A percentile compares a stretch with the other conserved stretches of the same genome.
Conservation (phyloP, 2,888 invertebrate genomes). For the Polia nebulosa region DNA sequence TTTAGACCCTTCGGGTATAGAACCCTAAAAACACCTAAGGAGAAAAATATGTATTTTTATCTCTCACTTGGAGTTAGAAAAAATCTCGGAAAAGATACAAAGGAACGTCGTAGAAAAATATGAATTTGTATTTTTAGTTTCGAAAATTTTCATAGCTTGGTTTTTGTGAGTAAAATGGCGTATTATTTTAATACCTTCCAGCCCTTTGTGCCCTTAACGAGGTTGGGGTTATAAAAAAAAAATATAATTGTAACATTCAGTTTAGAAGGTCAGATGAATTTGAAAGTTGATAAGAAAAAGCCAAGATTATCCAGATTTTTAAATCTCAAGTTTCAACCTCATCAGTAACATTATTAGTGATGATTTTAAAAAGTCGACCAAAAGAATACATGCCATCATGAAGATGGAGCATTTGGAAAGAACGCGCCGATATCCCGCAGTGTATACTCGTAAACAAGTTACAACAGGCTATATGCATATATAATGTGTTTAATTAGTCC, state of each 20-base stretch:
- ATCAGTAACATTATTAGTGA: not conserved
- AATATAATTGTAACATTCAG: slow-evolving; percentile 4
- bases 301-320: not conserved
- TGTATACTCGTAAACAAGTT: too few relatives aligned
- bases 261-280: slow-evolving; percentile 12
- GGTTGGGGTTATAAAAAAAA: slow-evolving; percentile 27
- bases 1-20: too few relatives aligned
- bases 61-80: slow-evolving; percentile 20
- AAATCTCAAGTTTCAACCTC: not conserved
- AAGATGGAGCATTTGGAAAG: too few relatives aligned
- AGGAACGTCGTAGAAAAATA: slow-evolving; percentile 41
- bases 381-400: too few relatives aligned
- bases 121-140: slow-evolving; percentile 49
- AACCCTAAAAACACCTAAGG: not conserved
- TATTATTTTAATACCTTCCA: slow-evolving; percentile 49
- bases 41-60: slow-evolving; percentile 16
- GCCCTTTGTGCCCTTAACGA: slow-evolving; percentile 34
- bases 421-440: too few relatives aligned
- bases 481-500: too few relatives aligned
- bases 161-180: slow-evolving; percentile 39
- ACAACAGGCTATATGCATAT: too few relatives aligned
- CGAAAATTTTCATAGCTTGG: slow-evolving; percentile 1
- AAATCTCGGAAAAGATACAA: slow-evolving; percentile 33
- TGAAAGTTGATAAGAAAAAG: slow-evolving; percentile 8
- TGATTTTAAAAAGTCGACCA: not conserved